These are phyloP conservation scores for Pteronura brasiliensis DNA, from an alignment of 2,113 vertebrate species.

Conservation along the genomic window DNA sequence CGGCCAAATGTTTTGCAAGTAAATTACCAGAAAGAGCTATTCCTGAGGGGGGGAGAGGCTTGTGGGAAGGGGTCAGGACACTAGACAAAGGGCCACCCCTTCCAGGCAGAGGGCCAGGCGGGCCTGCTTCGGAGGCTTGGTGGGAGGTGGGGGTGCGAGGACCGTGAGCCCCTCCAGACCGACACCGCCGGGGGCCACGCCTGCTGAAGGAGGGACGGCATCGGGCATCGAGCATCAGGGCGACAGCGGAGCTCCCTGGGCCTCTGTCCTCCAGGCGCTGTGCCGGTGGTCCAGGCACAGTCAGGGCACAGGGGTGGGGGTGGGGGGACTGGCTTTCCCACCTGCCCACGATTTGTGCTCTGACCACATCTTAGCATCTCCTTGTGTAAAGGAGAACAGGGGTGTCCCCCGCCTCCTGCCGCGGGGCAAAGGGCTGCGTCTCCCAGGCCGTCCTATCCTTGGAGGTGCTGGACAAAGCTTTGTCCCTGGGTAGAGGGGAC, in stretches of 20 bases:
- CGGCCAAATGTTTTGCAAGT: conserved; percentile 83
- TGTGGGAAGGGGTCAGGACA: not conserved
- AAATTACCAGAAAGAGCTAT: conserved; percentile 75
- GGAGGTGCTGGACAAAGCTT: not conserved
- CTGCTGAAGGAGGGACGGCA: rapidly evolving
- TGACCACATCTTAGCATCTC: not conserved
- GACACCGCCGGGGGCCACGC: not conserved
- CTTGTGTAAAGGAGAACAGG: rapidly evolving
- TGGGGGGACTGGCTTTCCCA: rapidly evolving
- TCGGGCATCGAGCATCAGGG: rapidly evolving
- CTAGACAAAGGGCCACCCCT: not conserved
- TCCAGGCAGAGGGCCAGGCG: not conserved
- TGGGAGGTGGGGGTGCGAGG: not conserved
- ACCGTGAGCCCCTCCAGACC: rapidly evolving
- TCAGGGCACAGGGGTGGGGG: rapidly evolving
- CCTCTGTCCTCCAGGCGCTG: rapidly evolving
- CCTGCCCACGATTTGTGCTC: rapidly evolving
- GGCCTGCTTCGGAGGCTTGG: not conserved
- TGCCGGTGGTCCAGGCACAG: rapidly evolving
- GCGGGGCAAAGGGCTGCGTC: not conserved
- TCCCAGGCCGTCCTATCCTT: not conserved
- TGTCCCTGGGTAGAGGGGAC: not conserved
- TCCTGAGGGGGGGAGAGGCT: conserved; percentile 75
- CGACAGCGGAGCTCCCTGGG: rapidly evolving
- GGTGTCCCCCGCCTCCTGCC: not conserved